Evolutionary conservation across 53 echinoderm and acorn worm genomes (phyloP), one percentile per base, ranked within the genome.

Genomic region (Arbacia lixula): DNA sequence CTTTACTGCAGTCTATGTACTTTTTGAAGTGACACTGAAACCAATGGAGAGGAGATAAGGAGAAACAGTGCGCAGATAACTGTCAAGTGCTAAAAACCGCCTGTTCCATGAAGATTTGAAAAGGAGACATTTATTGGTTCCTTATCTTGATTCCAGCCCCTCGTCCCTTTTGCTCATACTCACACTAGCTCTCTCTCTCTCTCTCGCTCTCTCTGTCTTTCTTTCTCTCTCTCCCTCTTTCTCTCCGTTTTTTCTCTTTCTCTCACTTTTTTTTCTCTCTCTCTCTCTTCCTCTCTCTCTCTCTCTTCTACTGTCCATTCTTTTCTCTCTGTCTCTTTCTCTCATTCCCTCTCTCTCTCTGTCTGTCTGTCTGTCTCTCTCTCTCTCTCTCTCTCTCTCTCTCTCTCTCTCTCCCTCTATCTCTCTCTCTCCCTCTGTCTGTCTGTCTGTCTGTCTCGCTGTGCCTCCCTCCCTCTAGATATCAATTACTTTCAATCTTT

Each of bases 171-270:
- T n/a, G n/a, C n/a, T n/a, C n/a, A n/a, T n/a, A n/a, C n/a, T n/a
- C n/a, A n/a, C n/a, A n/a, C n/a, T n/a, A n/a, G n/a, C n/a, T n/a
- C n/a, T n/a, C n/a, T n/a, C n/a, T n/a, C n/a, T n/a, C n/a, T n/a
- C n/a, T n/a, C n/a, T 57, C 26, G 17, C 26, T 57, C 1, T 3
- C 57, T 57, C 24, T 8, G 26, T 57, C 22, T 16, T 57, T 12
- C 24, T 5, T n/a, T 57, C 22, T 17, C 57, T 57, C 57, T n/a
- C 57, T 57, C 57, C 8, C 27, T 57, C 19, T 57, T 26, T 21
- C 57, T 57, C 57, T 57, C 60, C 31, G n/a, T 5, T 60, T 31
- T 60, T 14, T 60, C 60, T 25, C 60, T 60, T 29, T 60, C 28
- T 60, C 5, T 54, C 54, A 6, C 6, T 17, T 25, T 17, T 54